A percentile compares a stretch with the other conserved stretches of the same genome.
These are phyloP conservation scores for Pholis gunnellus DNA, from an alignment of 2,113 vertebrate genomes.

Conservation along the genomic window DNA sequence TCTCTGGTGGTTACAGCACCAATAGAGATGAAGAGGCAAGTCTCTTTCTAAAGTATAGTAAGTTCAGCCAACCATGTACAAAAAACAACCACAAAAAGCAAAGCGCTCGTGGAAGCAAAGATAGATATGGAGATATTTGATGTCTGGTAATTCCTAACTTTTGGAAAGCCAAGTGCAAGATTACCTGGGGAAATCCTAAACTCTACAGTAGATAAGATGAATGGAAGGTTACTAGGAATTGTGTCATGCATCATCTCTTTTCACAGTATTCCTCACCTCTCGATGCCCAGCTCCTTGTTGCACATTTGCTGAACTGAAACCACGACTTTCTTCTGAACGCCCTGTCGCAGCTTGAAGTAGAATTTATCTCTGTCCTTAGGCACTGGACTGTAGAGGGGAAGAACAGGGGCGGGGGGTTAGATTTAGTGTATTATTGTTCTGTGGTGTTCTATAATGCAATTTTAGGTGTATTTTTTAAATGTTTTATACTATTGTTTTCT, in stretches of 20 bases:
- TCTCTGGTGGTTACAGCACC: background rate
- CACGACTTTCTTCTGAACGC: constrained; percentile 94
- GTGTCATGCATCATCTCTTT: background rate
- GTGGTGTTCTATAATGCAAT: background rate
- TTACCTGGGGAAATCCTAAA: background rate
- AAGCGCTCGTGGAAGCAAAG: background rate
- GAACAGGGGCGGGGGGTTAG: background rate
- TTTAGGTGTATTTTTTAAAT: background rate
- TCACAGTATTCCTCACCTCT: constrained; percentile 86
- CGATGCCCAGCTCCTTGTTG: constrained; percentile 95
- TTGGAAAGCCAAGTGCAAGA: background rate
- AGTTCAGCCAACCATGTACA: background rate
- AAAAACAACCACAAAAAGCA: background rate
- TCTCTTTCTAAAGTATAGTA: background rate
- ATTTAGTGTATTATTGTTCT: background rate
- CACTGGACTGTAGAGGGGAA: constrained; percentile 86
- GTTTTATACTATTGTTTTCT: background rate
- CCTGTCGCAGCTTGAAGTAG: constrained; percentile 97
- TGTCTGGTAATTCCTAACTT: background rate
- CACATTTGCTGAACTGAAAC: constrained; percentile 95
- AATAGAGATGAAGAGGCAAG: background rate
- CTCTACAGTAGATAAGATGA: background rate
- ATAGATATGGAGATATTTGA: background rate
- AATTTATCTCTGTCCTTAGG: constrained; percentile 98
- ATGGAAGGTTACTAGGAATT: background rate